Base-by-base conservation (phyloP, 1,140 invertebrate genomes). In the Nasonia longicornis region DNA sequence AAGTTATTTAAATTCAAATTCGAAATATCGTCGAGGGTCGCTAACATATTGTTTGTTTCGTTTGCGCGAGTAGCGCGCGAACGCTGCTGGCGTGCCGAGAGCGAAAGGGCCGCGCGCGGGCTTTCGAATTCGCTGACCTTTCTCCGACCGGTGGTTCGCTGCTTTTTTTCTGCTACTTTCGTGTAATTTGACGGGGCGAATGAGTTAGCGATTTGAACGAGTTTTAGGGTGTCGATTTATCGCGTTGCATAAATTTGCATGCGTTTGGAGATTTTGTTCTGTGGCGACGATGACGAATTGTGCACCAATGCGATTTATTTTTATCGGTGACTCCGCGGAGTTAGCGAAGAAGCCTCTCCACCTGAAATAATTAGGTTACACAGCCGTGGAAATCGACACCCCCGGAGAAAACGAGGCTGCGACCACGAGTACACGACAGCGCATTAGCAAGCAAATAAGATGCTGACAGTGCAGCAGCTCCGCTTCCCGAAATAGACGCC, bases 1-100 rank as follows among this genome's bases (percentile, higher is more conserved):
- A 90, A 90, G 90, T 91, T 91, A 91, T 91, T 91, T 91, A 91
- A 91, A 91, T 91, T 91, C 90, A 90, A 91, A 91, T 90, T 91
- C 89, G 89, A 90, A 91, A 91, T 91, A 91, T 90, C 89, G 89
- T 87, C 74, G 89, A 89, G 90, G 90, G 89, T 90, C 88, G 89
- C 89, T 91, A 83, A 91, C 89, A 91, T 91, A 91, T 91, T 91
- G 89, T 91, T 91, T 91, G 90, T 91, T 90, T 90, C 89, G 89
- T 90, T 90, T 89, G 80, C 76, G 63, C 58, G 35, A 35, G 63
- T 42, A n/a, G 52, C 20, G 52, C 52, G 20, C 52, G 52, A 58
- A 58, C 20, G 16, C 3, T 52, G 52, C 20, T 16, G 48, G 48
- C 12, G 16, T 42, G 52, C 20, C 6, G 52, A 79, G 70, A 72